phyloP scores from a whole-genome alignment of 2,888 invertebrate species.

The Alsophila aescularia region DNA sequence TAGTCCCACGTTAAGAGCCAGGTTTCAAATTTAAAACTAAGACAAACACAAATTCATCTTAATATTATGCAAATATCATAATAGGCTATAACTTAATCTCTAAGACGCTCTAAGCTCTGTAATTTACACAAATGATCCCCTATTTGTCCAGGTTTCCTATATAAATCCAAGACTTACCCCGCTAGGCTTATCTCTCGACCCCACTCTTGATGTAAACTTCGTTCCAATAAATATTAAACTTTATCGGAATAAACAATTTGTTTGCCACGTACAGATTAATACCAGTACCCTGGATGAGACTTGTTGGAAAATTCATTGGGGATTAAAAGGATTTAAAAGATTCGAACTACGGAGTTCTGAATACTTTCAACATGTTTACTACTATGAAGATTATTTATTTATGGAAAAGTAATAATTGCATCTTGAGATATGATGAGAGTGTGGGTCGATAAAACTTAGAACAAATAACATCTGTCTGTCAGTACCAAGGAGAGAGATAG shows the following conservation, averaged over 20 bases:
- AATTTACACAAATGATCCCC: slow-evolving; percentile 14
- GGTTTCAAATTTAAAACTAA: background rate
- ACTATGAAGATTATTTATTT: background rate
- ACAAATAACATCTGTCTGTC: no score
- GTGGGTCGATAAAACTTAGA: no score
- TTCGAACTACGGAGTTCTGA: slow-evolving; percentile 11
- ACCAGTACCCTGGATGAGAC: slow-evolving; percentile 8
- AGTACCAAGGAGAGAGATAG: no score
- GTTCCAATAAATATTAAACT: slow-evolving; percentile 36
- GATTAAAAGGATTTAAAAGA: slow-evolving; percentile 18
- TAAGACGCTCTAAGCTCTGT: slow-evolving; percentile 2
- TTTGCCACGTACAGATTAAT: slow-evolving; percentile 18
- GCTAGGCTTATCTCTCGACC: background rate
- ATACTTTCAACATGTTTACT: slow-evolving; percentile 6
- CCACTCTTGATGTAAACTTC: slow-evolving; percentile 19
- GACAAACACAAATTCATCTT: background rate
- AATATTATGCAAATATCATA: background rate
- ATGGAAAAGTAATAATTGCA: background rate
- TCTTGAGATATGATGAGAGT: no score
- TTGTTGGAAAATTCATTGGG: slow-evolving; percentile 20
- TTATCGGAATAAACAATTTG: slow-evolving; percentile 37
- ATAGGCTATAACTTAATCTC: background rate
- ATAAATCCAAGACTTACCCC: slow-evolving; percentile 13
- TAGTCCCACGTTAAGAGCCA: no score
- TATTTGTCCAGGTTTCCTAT: slow-evolving; percentile 16